Evolutionary conservation across 2,797 vertebrate genomes (phyloP).

Genomic region (Micrastur ruficollis): DNA sequence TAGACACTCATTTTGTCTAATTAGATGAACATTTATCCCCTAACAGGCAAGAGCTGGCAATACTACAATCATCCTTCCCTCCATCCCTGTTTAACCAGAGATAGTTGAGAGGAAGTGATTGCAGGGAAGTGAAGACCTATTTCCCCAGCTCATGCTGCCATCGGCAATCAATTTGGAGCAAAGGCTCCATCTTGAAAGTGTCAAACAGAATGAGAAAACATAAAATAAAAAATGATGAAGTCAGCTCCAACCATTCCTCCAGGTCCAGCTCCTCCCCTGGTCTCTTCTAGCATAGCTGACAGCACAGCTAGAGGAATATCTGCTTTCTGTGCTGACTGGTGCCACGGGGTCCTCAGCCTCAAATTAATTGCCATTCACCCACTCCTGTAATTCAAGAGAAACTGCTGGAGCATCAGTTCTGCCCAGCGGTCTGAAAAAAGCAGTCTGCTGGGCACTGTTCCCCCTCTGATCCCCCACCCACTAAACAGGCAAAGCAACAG

Average conservation of each 20-base stretch:
- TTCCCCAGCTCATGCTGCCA: not conserved
- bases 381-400: not conserved
- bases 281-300: not conserved
- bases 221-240: not conserved
- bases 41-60: slow-evolving; percentile 19
- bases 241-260: not conserved
- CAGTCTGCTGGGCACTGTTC: not conserved
- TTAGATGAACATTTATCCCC: slow-evolving; percentile 34
- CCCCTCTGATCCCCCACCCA: not conserved
- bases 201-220: not conserved
- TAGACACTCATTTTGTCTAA: slow-evolving; percentile 16
- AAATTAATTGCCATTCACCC: not conserved
- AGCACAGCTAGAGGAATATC: not conserved
- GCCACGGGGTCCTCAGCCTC: not conserved
- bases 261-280: not conserved
- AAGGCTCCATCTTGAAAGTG: slow-evolving; percentile 35
- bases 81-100: not conserved
- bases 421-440: not conserved
- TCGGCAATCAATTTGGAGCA: slow-evolving; percentile 22
- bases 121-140: not conserved
- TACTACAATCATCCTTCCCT: not conserved
- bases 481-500: not conserved
- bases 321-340: not conserved
- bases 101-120: slow-evolving; percentile 3
- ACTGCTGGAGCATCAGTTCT: not conserved